Evolutionary conservation across 2,888 invertebrate species (phyloP).

Genomic region (Gandaritis pyraliata): DNA sequence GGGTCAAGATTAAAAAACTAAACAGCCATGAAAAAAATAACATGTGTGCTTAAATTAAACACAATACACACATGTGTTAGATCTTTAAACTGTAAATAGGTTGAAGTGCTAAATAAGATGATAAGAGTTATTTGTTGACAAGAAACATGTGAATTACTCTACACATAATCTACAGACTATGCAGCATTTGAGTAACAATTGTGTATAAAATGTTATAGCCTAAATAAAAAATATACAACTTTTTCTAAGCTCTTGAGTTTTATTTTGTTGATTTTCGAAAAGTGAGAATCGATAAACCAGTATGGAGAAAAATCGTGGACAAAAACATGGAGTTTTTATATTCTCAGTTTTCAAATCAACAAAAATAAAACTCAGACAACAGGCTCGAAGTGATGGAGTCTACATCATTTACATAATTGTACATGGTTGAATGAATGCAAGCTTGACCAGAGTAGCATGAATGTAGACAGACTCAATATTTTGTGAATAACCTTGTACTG

Average conservation of each 20-base stretch:
- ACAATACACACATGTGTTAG: background rate
- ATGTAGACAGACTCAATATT: background rate
- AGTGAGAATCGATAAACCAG: too few species aligned
- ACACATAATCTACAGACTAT: too few species aligned
- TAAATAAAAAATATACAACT: too few species aligned
- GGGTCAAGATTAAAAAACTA: too few species aligned
- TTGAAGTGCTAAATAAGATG: background rate
- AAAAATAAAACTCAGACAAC: too few species aligned
- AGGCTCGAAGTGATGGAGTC: conserved; percentile 7
- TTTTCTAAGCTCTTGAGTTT: too few species aligned
- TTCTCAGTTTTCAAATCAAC: too few species aligned
- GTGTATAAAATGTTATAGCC: too few species aligned
- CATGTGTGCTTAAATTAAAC: background rate
- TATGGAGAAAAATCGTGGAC: too few species aligned
- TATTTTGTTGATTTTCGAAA: too few species aligned
- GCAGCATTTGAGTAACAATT: too few species aligned
- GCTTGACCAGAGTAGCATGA: background rate
- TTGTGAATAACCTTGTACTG: background rate
- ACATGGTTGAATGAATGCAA: conserved; percentile 13
- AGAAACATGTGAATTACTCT: background rate
- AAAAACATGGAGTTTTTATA: too few species aligned
- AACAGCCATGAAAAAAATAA: background rate
- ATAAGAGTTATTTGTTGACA: conserved; percentile 2
- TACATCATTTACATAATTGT: conserved; percentile 21
- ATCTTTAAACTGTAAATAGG: background rate